Percentiles rank a stretch among this genome's conserved stretches.
phyloP scores from a whole-genome alignment of 1,140 invertebrate genomes.

The Bombus vancouverensis region DNA sequence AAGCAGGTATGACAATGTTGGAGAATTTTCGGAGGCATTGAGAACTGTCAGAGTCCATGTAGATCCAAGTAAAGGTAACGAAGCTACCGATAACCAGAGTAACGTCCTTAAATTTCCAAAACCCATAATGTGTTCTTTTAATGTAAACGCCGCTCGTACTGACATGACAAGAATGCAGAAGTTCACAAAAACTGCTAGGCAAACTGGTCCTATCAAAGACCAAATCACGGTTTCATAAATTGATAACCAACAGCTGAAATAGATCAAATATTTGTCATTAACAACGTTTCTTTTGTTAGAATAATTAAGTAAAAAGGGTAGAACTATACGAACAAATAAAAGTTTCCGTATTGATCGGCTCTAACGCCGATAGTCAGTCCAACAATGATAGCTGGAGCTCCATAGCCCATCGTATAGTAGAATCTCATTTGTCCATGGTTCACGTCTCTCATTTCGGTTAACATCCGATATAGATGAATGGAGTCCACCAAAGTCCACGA shows the following conservation, averaged over 20 bases:
- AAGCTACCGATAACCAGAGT: slow-evolving; percentile 91
- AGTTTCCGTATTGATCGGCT: slow-evolving; percentile 97
- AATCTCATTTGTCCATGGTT: slow-evolving; percentile 97
- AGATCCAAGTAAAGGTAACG: slow-evolving; percentile 89
- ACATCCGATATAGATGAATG: slow-evolving; percentile 95
- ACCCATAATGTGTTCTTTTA: slow-evolving; percentile 94
- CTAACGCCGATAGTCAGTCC: slow-evolving; percentile 95
- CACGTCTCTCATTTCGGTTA: slow-evolving; percentile 97
- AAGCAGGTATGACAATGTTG: slow-evolving; percentile 88
- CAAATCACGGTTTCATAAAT: slow-evolving; percentile 95
- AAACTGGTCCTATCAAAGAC: slow-evolving; percentile 94
- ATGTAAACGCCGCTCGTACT: slow-evolving; percentile 93
- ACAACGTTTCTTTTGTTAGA: neutral
- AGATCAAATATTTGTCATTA: neutral
- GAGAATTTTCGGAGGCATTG: slow-evolving; percentile 90
- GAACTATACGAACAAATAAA: slow-evolving; percentile 90
- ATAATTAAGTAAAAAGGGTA: neutral
- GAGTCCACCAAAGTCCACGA: slow-evolving; percentile 96
- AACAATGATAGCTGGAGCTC: slow-evolving; percentile 95
- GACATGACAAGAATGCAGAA: slow-evolving; percentile 92
- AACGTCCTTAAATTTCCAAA: slow-evolving; percentile 94
- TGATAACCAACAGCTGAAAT: slow-evolving; percentile 95
- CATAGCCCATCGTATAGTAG: slow-evolving; percentile 97
- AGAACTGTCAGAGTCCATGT: slow-evolving; percentile 92
- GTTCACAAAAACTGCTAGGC: slow-evolving; percentile 89